Percentiles rank a stretch among this genome's conserved stretches.
Evolutionary conservation across 2,888 invertebrate species (phyloP).

Genomic region (Epistrophe grossulariae): DNA sequence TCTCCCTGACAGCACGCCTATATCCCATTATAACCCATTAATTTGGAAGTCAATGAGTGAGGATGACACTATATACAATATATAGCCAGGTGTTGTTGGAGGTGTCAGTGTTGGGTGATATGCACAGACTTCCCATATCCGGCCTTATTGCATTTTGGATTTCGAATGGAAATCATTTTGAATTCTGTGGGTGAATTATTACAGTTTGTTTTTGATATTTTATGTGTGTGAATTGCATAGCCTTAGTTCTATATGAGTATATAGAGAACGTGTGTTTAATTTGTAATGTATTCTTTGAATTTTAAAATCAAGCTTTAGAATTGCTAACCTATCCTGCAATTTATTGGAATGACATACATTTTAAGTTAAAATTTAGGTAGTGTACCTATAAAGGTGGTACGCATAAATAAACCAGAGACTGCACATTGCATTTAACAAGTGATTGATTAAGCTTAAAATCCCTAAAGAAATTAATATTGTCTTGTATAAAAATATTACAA

Average conservation of each 20-base stretch:
- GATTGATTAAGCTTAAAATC: neutral
- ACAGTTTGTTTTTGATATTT: conserved; percentile 30
- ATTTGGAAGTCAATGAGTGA: conserved; percentile 65
- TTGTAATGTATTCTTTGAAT: conserved; percentile 34
- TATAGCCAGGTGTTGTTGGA: conserved; percentile 40
- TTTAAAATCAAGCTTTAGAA: conserved; percentile 2
- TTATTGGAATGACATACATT: conserved; percentile 19
- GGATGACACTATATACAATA: conserved; percentile 35
- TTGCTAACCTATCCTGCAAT: neutral
- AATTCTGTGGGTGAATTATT: conserved; percentile 44
- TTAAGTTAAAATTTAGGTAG: neutral
- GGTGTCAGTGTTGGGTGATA: conserved; percentile 28
- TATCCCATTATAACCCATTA: conserved; percentile 61
- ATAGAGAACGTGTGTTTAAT: neutral
- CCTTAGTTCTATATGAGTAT: neutral
- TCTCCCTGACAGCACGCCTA: conserved; percentile 45
- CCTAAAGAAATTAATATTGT: neutral
- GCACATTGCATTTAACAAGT: conserved; percentile 10
- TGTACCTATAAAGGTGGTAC: neutral
- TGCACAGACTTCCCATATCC: conserved; percentile 21
- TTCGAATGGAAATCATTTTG: conserved; percentile 57
- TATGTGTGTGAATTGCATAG: conserved; percentile 16
- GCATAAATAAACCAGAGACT: neutral
- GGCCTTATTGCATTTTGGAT: conserved; percentile 55
- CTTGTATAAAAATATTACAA: neutral